phyloP scores from a whole-genome alignment of 1,140 invertebrate species.

The Drosophila orena region DNA sequence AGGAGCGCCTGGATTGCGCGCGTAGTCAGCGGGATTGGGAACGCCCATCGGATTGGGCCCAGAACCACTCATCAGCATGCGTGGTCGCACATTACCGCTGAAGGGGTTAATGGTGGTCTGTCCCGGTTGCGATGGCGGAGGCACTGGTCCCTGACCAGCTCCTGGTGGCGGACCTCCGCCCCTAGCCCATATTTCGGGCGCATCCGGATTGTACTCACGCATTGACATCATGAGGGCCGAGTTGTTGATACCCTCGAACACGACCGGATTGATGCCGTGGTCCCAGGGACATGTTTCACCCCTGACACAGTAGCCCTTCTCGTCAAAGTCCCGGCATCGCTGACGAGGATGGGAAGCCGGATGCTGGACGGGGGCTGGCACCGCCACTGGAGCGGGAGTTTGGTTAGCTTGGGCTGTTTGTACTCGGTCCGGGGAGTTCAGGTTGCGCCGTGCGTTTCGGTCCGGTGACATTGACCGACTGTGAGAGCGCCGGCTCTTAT shows the following conservation, averaged over 20 bases:
- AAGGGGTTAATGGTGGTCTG: slow-evolving; percentile 77
- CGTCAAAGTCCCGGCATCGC: slow-evolving; percentile 85
- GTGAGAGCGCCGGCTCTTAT: slow-evolving; percentile 69
- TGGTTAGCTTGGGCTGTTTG: slow-evolving; percentile 20
- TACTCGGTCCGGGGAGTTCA: slow-evolving; percentile 50
- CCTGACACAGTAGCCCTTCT: slow-evolving; percentile 97
- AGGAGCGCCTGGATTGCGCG: slow-evolving; percentile 51
- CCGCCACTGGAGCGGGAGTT: slow-evolving; percentile 16
- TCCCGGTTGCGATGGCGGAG: slow-evolving; percentile 45
- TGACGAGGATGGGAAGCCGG: slow-evolving; percentile 60
- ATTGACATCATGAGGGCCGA: slow-evolving; percentile 86
- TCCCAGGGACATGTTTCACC: slow-evolving; percentile 98
- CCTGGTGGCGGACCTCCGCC: slow-evolving; percentile 71
- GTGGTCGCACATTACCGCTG: slow-evolving; percentile 72
- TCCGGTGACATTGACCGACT: slow-evolving; percentile 79
- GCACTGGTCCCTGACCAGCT: slow-evolving; percentile 67
- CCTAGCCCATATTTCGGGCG: slow-evolving; percentile 90
- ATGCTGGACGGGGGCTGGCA: slow-evolving; percentile 48
- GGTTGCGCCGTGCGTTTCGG: slow-evolving; percentile 49
- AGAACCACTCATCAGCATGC: slow-evolving; percentile 20
- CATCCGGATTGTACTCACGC: slow-evolving; percentile 94
- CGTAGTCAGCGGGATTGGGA: slow-evolving; percentile 71
- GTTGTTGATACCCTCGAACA: slow-evolving; percentile 92
- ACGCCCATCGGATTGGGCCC: slow-evolving; percentile 60
- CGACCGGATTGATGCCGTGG: slow-evolving; percentile 97